These are phyloP conservation scores for Epinephelus fuscoguttatus DNA, from an alignment of 2,113 vertebrate genomes.

Conservation along the genomic window DNA sequence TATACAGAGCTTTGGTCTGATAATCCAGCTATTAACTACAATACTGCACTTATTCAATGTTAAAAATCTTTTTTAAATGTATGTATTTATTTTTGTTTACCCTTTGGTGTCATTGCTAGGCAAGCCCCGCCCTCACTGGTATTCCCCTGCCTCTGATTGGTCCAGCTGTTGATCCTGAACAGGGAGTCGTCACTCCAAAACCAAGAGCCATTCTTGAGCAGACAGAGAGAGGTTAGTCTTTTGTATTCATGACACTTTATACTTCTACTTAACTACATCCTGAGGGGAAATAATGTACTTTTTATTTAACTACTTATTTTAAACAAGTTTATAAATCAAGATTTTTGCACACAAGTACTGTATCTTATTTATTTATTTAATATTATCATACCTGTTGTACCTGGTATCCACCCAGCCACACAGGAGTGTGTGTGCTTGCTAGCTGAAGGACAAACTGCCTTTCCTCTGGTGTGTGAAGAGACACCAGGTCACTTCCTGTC, in stretches of 20 bases:
- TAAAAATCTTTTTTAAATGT: too few relatives aligned
- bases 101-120: constrained; percentile 2
- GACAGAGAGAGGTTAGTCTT: not conserved
- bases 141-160: not conserved
- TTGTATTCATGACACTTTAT: too few relatives aligned
- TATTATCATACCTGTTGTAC: not conserved
- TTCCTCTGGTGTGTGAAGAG: constrained; percentile 28
- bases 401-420: constrained; percentile 39
- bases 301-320: too few relatives aligned
- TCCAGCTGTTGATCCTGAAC: not conserved
- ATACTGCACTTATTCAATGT: not conserved
- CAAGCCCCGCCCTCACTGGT: constrained; percentile 3
- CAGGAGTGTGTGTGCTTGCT: not conserved
- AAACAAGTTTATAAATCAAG: too few relatives aligned
- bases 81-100: constrained; percentile 1
- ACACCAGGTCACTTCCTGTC: not conserved
- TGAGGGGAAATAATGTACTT: too few relatives aligned
- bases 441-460: not conserved
- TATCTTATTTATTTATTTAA: not conserved
- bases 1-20: not conserved
- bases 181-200: constrained; percentile 21
- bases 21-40: not conserved
- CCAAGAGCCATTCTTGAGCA: constrained; percentile 17
- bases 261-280: too few relatives aligned
- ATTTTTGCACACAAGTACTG: too few relatives aligned